Evolutionary conservation across 2,888 invertebrate genomes (phyloP), one percentile per base, ranked within the genome.

Genomic region (Adelognathus sp.): DNA sequence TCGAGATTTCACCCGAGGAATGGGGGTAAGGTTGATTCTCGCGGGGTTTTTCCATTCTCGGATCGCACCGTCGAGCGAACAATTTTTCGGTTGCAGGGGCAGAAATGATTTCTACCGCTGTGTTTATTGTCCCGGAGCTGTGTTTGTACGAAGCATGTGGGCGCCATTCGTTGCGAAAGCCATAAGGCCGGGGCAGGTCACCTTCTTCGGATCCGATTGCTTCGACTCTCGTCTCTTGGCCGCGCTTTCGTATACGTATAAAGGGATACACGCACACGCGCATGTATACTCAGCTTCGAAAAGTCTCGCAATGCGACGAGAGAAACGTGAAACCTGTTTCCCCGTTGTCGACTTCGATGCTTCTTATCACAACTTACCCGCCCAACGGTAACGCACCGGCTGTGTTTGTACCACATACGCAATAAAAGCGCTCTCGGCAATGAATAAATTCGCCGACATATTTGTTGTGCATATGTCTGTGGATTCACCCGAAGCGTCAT

Each of bases 141-240:
- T 39, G 27, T 67, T 50, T 36, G 50, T 33, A 24, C 18, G 18
- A 58, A 54, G 52, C 74, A 70, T 60, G 70, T 79, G 78, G 69
- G 74, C 78, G 67, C 67, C 78, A 79, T 71, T 64, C 78, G 70
- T 79, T 79, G 64, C 78, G 74, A 74, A 74, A 74, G 60, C 11
- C 36, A 36, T n/a, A n/a, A n/a, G n/a, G n/a, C 29, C 16, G 70
- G 52, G 66, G 74, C 78, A 71, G 74, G 78, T 79, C 74, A 79
- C 67, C 61, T 72, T 56, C 44, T 54, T 66, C 60, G 66, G 54
- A n/a, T 67, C 11, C 52, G 52, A 52, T 60, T 41, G 60, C 44
- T 44, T n/a, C n/a, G 41, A 29, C 21, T 58, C 21, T 21, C 39
- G 24, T 24, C 36, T 11, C 24, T 7, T 58, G n/a, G 58, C 1